Base-by-base conservation (phyloP, 2,888 invertebrate species). In the Phlogophora meticulosa region DNA sequence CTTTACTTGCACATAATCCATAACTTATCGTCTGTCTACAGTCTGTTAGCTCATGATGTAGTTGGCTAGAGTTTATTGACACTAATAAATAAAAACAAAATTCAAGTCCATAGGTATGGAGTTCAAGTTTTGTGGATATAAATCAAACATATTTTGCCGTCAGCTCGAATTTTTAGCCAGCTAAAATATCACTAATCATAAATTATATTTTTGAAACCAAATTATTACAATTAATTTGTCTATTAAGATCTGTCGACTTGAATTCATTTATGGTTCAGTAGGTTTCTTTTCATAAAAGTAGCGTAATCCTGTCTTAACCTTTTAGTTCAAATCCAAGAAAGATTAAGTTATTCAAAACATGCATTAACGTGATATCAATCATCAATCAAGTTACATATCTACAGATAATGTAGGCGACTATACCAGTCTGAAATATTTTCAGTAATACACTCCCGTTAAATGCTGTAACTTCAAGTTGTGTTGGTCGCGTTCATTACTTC, bases 391-490 rank as follows among this genome's bases (percentile, higher is more conserved):
- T 7, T 52, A 43, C 17, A 13, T 13, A 58, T 45, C 24, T 17
- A 22, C 15, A 7, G 40, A 48, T 43, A 57, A 49, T 24, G 13
- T 45, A 20, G 11, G 7, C 10, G 9, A 28, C 56, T 49, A 42
- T 28, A 46, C n/a, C 1, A 46, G 28, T 24, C 22, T 43, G 10
- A 10, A 48, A 11, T 65, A 46, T 55, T 69, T 63, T 45, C 46
- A 34, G 40, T 20, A 11, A 10, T 46, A 52, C 60, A 46, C 60
- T 22, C 57, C 48, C 36, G 20, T 36, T 24, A 22, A 22, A 49
- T 42, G 56, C 48, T n/a, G 32, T 17, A 61, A 55, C 57, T 61
- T n/a, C n/a, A n/a, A 24, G 65, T 65, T 76, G n/a, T 13, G 13
- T 60, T 22, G 15, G 28, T 36, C 46, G 20, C 10, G n/a, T 57